Evolutionary conservation across 2,888 invertebrate species (phyloP), one percentile per base, ranked within the genome.

Genomic region (Hyposoter didymator): DNA sequence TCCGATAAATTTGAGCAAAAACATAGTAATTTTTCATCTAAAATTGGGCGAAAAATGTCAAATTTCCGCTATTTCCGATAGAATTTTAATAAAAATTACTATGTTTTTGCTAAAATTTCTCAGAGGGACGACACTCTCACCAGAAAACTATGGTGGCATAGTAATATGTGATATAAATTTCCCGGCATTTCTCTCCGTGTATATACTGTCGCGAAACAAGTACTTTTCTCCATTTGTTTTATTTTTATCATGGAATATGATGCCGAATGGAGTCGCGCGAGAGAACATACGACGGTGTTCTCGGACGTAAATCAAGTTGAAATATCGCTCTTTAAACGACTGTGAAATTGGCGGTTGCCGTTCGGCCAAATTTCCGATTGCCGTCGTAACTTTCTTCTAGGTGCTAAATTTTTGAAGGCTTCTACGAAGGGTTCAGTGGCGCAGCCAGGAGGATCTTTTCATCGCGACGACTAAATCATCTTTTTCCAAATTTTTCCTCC

Each of bases 301-400:
- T 70, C 82, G 78, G 88, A 84, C 89, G 91, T 94, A 94, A 94
- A 94, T 94, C 93, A 92, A 88, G 82, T 86, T 93, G 93, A 94
- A 90, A 93, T 93, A 94, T 93, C 91, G 92, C 84, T 91, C 87
- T 89, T 92, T 93, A 93, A 94, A 92, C 91, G 94, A 93, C 93
- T 94, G 94, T 94, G 93, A 94, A 94, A 94, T 94, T 94, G 93
- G 94, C 92, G 93, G 93, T 93, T 93, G 91, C 91, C 88, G 35
- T 79, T 78, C 87, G 88, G 88, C 88, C 86, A 88, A 90, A 90
- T 89, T 88, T 86, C 87, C 87, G 90, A 90, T 89, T 91, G 89
- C 88, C 89, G 88, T 92, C 92, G 91, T 93, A 93, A 94, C 93
- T 93, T 93, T 93, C 93, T 93, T 92, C 90, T 89, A 93, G 93